Evolutionary conservation across 2,797 vertebrate genomes (phyloP).

Genomic region (Benthosema pterotum): DNA sequence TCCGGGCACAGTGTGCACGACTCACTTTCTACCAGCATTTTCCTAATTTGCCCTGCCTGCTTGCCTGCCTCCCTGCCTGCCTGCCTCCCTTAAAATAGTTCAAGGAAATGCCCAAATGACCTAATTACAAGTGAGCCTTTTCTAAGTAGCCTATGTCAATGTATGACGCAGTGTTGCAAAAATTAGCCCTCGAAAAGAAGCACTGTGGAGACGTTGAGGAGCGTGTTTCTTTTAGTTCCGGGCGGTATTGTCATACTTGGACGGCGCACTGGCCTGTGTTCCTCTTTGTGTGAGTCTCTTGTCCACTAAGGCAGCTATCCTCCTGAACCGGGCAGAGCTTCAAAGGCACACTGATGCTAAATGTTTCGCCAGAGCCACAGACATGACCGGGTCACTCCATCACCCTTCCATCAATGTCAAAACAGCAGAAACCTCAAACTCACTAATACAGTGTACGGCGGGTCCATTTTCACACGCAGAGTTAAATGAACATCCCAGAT

Average conservation of each 20-base stretch:
- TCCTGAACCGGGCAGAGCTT: constrained; percentile 35
- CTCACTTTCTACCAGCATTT: constrained; percentile 78
- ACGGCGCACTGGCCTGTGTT: constrained; percentile 45
- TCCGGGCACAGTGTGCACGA: constrained; percentile 75
- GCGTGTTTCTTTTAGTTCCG: constrained; percentile 60
- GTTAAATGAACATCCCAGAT: background rate
- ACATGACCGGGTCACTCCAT: constrained; percentile 55
- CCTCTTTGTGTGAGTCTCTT: constrained; percentile 52
- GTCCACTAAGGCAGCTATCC: constrained; percentile 29
- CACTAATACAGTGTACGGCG: constrained; percentile 13
- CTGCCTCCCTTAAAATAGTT: constrained; percentile 77
- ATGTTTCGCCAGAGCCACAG: constrained; percentile 48
- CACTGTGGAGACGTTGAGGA: constrained; percentile 35
- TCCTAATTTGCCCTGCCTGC: constrained; percentile 70
- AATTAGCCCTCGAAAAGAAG: constrained; percentile 65
- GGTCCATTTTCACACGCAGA: too few species aligned
- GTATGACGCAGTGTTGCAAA: constrained; percentile 71
- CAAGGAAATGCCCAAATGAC: constrained; percentile 82
- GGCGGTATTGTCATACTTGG: constrained; percentile 43
- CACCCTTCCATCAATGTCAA: constrained; percentile 48
- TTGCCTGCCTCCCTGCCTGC: constrained; percentile 27
- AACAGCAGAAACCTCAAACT: constrained; percentile 36
- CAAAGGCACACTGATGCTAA: constrained; percentile 55
- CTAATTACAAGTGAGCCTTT: constrained; percentile 80
- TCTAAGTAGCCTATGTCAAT: constrained; percentile 71